Base-by-base conservation (phyloP, 2,797 vertebrate species). In the Megaceryle alcyon region DNA sequence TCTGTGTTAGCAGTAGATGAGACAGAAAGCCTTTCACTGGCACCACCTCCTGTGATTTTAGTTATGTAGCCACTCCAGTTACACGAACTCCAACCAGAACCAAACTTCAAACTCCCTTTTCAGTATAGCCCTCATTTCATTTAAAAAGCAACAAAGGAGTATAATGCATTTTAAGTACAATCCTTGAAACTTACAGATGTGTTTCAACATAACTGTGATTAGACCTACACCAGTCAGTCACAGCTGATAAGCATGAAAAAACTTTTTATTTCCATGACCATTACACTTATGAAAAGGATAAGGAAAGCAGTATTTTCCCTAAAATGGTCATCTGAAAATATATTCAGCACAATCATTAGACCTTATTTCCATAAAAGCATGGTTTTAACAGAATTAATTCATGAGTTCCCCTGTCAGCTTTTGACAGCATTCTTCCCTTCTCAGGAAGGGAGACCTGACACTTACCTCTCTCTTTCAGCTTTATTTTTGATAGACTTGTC, bases 401-500 rank as follows among this genome's bases (percentile, higher is more conserved):
- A n/a, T 2, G 1, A 37, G n/a, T 82, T 73, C 44, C 57, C 64
- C 46, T n/a, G 10, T 25, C 37, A 77, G 33, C 48, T 25, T 82
- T 29, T 29, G 48, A 71, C 31, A 69, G 25, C 56, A 43, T 61
- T 68, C 16, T 37, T 19, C 17, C 28, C 48, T 44, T 66, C 23
- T 60, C 19, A 19, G 26, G 29, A 57, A 64, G 7, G 46, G 25
- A 31, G 6, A 68, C 22, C 33, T 71, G 51, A 53, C 33, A 92
- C 98, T 95, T 96, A 99, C 99, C 99, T 99, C 97, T 99, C 99
- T 86, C 99, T 98, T 96, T 99, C 99, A 8, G 99, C 99, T 97
- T 99, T 99, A 97, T 99, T 99, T 98, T 99, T 99, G 97, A 99
- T 99, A 89, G 98, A 98, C 97, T 99, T 99, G 97, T 99, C 99